These are phyloP conservation scores for Drosophila cracens DNA, from an alignment of 2,888 invertebrate species.

Conservation along the genomic window DNA sequence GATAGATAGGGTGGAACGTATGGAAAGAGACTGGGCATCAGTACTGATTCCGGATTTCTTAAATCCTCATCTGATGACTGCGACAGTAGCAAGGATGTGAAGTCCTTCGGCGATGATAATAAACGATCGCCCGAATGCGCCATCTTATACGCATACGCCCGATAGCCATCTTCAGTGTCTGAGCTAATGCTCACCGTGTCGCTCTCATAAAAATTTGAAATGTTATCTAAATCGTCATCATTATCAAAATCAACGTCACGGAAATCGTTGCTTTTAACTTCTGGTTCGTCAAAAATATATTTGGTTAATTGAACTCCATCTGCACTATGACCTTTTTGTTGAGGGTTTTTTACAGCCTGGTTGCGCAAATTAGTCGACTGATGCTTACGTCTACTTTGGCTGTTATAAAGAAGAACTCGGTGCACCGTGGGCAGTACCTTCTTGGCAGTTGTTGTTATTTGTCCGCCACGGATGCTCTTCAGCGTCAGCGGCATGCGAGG, in stretches of 20 bases:
- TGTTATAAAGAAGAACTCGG: too few relatives aligned
- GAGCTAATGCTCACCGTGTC: constrained; percentile 75
- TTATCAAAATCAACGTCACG: constrained; percentile 76
- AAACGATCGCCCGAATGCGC: constrained; percentile 75
- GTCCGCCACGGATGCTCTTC: constrained; percentile 53
- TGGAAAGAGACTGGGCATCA: constrained; percentile 88
- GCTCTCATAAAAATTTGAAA: constrained; percentile 74
- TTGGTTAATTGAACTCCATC: constrained; percentile 28
- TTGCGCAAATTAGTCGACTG: too few relatives aligned
- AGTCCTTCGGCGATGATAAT: constrained; percentile 53
- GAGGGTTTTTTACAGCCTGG: constrained; percentile 27
- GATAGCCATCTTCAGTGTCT: constrained; percentile 82
- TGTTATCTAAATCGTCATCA: constrained; percentile 85
- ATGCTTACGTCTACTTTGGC: too few relatives aligned
- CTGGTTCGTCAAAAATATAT: constrained; percentile 51
- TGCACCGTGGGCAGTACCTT: constrained; percentile 72
- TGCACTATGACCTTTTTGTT: constrained; percentile 42
- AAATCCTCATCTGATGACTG: constrained; percentile 76
- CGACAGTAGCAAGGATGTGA: constrained; percentile 56
- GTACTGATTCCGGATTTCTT: constrained; percentile 81
- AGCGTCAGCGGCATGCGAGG: constrained; percentile 70
- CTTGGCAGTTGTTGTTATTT: constrained; percentile 52
- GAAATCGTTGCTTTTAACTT: constrained; percentile 49
- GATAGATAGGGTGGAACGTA: constrained; percentile 91
- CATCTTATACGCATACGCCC: constrained; percentile 80